Evolutionary conservation across 2,888 invertebrate species (phyloP), one percentile per base, ranked within the genome.

Genomic region (Apomyelois bistriatella): DNA sequence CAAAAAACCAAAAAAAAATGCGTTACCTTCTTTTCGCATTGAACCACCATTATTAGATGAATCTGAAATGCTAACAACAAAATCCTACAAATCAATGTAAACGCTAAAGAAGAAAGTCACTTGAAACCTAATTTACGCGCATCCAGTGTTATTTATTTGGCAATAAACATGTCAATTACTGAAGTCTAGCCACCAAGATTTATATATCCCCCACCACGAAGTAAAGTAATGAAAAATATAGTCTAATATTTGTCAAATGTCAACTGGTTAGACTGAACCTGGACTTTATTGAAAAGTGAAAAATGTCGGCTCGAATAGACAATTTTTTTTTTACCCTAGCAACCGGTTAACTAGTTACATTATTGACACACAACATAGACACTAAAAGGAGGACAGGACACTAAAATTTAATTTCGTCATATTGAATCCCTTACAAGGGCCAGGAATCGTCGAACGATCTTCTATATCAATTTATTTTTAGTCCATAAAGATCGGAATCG

Each of bases 401-500:
- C 60, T 81, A 72, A 79, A 82, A 81, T 80, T 81, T 79, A 74
- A 82, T 82, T 79, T 67, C 68, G 59, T 77, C 76, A 76, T 78
- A 79, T 75, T 69, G 68, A 74, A 76, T 74, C 77, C 76, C 74
- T 70, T 71, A 79, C 74, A 77, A 72, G 74, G 66, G 61, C 64
- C 59, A 65, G 59, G 62, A 66, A 64, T 64, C 61, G 62, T 32
- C 35, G 59, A 61, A 57, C 63, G 67, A 73, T 72, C 68, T 56
- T 62, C 71, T 69, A 70, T 72, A 69, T 74, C 78, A 72, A 82
- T 81, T 70, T 79, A 77, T 82, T 79, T 76, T 71, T 64, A 72
- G 63, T 72, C 74, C 68, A 79, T 82, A 82, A 82, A 85, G 87
- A 88, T 87, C 74, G 68, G 65, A 67, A 62, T 58, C 69, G 86